These are phyloP conservation scores for Malurus splendens DNA, from an alignment of 2,797 vertebrate genomes.

Conservation along the genomic window DNA sequence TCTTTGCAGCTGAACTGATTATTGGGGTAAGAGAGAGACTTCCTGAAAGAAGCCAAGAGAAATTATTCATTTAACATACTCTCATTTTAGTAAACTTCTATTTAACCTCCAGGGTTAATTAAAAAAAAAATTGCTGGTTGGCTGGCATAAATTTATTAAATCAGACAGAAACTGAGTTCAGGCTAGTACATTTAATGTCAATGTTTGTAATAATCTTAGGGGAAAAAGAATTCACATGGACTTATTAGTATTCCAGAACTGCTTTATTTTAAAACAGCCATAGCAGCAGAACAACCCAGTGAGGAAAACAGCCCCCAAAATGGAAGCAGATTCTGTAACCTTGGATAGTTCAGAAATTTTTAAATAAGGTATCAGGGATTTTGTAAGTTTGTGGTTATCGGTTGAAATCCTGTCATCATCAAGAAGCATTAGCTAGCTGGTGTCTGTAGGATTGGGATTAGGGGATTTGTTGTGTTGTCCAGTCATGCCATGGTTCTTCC, in stretches of 20 bases:
- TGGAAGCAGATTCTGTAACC: neutral
- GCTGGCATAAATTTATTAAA: slow-evolving; percentile 34
- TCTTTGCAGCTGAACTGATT: slow-evolving; percentile 34
- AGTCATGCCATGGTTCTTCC: neutral
- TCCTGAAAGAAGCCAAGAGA: slow-evolving; percentile 34
- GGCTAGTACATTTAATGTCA: slow-evolving; percentile 13
- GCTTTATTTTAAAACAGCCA: neutral
- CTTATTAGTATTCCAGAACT: slow-evolving; percentile 7
- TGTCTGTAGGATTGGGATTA: neutral
- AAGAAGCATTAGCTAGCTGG: neutral
- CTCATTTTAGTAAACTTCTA: slow-evolving; percentile 43
- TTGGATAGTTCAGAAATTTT: neutral
- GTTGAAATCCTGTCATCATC: neutral
- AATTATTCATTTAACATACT: slow-evolving; percentile 48
- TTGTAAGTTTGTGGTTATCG: neutral
- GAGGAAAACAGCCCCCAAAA: neutral
- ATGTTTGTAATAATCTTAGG: neutral
- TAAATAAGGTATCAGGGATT: neutral
- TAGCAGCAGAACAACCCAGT: neutral
- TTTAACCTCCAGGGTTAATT: slow-evolving; percentile 57
- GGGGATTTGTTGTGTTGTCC: neutral
- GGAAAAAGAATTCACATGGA: neutral
- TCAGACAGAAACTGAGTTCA: slow-evolving; percentile 32
- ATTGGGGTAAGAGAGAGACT: slow-evolving; percentile 35
- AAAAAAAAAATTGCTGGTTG: slow-evolving; percentile 15